phyloP scores from a whole-genome alignment of 1,140 invertebrate genomes.

The Drosophila nikananu region DNA sequence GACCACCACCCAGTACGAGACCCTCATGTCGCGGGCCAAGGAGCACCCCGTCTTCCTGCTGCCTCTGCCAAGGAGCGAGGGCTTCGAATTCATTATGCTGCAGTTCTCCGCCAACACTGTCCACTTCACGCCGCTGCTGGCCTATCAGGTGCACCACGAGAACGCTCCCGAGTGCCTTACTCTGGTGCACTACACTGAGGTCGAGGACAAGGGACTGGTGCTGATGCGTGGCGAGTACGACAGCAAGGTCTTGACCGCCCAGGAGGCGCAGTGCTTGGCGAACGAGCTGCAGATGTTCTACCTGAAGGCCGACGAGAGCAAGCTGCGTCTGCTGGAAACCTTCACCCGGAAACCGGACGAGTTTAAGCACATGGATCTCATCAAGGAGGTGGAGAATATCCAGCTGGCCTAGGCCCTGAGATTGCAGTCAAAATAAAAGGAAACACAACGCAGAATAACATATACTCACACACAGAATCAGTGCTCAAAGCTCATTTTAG shows the following conservation, averaged over 20 bases:
- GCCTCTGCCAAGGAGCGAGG: constrained; percentile 92
- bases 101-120: constrained; percentile 91
- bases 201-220: constrained; percentile 92
- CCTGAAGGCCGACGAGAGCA: constrained; percentile 88
- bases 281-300: constrained; percentile 96
- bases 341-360: constrained; percentile 91
- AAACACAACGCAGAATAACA: constrained; percentile 1
- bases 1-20: constrained; percentile 87
- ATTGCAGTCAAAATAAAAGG: constrained; percentile 35
- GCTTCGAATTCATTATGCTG: constrained; percentile 95
- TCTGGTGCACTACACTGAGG: constrained; percentile 93
- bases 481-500: no score
- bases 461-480: not conserved
- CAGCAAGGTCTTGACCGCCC: constrained; percentile 90
- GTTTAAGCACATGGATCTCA: constrained; percentile 94
- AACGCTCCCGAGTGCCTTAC: constrained; percentile 96
- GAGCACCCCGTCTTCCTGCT: constrained; percentile 91
- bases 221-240: constrained; percentile 96
- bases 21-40: constrained; percentile 87
- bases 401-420: constrained; percentile 82
- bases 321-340: constrained; percentile 89
- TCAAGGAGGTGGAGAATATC: constrained; percentile 92
- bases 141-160: constrained; percentile 95
- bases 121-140: constrained; percentile 94
- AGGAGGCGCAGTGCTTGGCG: constrained; percentile 93